phyloP scores from a whole-genome alignment of 23 tunicate species.

The Aplidium turbinatum region DNA sequence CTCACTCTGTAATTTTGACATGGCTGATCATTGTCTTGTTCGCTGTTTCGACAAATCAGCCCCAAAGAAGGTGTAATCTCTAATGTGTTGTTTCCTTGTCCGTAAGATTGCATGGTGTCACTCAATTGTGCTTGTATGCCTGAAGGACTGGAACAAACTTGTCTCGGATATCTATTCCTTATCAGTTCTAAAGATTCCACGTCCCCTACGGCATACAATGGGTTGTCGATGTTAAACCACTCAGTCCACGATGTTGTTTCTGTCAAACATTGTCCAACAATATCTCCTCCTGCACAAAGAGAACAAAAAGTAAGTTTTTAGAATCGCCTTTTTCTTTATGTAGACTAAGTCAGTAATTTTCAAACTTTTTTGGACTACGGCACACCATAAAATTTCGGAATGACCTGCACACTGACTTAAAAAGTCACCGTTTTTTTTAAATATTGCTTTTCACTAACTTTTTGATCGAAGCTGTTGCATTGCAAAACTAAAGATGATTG shows the following conservation, averaged over 20 bases:
- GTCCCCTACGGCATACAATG: constrained; percentile 34
- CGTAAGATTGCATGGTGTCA: constrained; percentile 17
- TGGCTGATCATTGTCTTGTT: constrained; percentile 26
- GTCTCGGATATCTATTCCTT: background rate
- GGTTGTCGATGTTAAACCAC: constrained; percentile 48
- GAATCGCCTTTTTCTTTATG: no score
- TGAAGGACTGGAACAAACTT: constrained; percentile 38
- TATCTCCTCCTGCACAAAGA: constrained; percentile 10
- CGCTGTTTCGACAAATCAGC: constrained; percentile 38
- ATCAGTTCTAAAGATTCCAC: constrained; percentile 29
- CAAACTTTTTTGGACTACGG: no score
- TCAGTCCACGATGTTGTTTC: constrained; percentile 36
- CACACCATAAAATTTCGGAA: no score
- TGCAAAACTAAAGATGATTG: no score
- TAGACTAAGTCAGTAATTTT: background rate
- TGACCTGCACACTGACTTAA: no score
- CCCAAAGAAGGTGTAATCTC: constrained; percentile 35
- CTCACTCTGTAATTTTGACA: constrained; percentile 66
- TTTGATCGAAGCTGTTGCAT: no score
- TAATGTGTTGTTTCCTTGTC: constrained; percentile 25
- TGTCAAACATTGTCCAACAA: constrained; percentile 38
- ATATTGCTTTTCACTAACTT: no score
- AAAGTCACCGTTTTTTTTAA: no score
- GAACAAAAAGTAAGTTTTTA: constrained; percentile 1
- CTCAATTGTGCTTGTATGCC: constrained; percentile 51